Base-by-base conservation (phyloP, 2,113 vertebrate genomes). In the Saccopteryx bilineata region DNA sequence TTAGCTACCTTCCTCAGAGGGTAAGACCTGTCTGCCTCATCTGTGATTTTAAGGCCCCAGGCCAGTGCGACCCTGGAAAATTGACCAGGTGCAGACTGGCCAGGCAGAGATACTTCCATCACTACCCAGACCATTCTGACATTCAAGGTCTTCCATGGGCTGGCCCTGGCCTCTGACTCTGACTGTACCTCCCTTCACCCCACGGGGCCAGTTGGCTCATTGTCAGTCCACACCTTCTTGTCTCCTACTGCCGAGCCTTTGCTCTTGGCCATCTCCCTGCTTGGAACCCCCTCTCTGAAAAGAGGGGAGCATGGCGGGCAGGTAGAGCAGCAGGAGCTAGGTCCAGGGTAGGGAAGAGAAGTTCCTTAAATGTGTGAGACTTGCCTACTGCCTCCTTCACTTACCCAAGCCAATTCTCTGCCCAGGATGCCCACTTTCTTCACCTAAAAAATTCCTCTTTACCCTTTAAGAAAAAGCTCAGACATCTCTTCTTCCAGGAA, bases 401-500 rank as follows among this genome's bases (percentile, higher is more conserved):
- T 33, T 19, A 54, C 50, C 58, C 7, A 82, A 14, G 46, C 60
- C 46, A 2, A n/a, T 88, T 31, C n/a, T 46, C 81, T 18, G 5
- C 28, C 74, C 26, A 52, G 58, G 56, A 15, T 5, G 66, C 7
- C 56, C 21, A 12, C 24, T 15, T 60, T 28, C 19, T 56, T 46
- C 19, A 50, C 39, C 56, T n/a, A 58, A 78, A 72, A 79, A 91
- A 78, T 5, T 28, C 71, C n/a, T 72, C 9, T 72, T 28, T 65
- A 52, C 7, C 74, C 31, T 87, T 74, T 26, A 83, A 90, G 75
- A 68, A 56, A 87, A 50, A 46, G 46, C 54, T 75, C 65, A 81
- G 85, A 68, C 23, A 19, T 39, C 48, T 85, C 56, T 50, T 79
- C 21, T 79, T 87, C 83, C 87, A 54, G 31, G 88, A 90, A 75